Evolutionary conservation across 2,113 vertebrate species (phyloP).

Genomic region (Cyanoramphus novaezelandiae): DNA sequence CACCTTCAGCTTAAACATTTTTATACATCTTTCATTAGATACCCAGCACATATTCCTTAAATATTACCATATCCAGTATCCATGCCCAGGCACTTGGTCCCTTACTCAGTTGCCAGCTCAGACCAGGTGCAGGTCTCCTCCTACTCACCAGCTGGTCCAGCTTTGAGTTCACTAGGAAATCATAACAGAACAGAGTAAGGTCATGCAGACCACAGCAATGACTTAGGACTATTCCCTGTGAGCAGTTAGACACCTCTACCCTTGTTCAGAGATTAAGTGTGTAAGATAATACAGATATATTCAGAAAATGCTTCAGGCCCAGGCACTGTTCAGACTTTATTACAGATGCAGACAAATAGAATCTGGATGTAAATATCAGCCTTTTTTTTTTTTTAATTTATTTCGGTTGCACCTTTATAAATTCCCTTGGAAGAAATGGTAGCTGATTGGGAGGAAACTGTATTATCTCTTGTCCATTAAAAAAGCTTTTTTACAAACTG

Average conservation of each 20-base stretch:
- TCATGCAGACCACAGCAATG: not conserved
- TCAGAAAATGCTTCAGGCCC: not conserved
- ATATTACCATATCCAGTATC: not conserved
- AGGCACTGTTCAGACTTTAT: not conserved
- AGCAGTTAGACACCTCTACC: not conserved
- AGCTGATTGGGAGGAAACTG: not conserved
- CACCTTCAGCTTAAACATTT: not conserved
- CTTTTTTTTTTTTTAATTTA: not conserved
- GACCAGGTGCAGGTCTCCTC: not conserved
- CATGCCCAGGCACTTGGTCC: not conserved
- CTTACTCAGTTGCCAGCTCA: not conserved
- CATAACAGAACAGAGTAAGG: not conserved
- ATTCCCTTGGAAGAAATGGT: not conserved
- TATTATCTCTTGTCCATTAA: not conserved
- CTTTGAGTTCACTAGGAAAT: not conserved
- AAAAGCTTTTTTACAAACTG: not conserved
- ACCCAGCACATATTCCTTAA: not conserved
- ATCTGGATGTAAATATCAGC: not conserved
- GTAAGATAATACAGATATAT: not conserved
- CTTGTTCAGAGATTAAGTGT: not conserved
- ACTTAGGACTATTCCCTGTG: not conserved
- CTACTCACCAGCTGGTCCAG: not conserved
- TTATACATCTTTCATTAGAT: not conserved
- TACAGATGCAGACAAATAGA: not conserved
- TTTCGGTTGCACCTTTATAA: not conserved